phyloP scores from a whole-genome alignment of 2,113 vertebrate genomes.

The Brevimyrus niger region DNA sequence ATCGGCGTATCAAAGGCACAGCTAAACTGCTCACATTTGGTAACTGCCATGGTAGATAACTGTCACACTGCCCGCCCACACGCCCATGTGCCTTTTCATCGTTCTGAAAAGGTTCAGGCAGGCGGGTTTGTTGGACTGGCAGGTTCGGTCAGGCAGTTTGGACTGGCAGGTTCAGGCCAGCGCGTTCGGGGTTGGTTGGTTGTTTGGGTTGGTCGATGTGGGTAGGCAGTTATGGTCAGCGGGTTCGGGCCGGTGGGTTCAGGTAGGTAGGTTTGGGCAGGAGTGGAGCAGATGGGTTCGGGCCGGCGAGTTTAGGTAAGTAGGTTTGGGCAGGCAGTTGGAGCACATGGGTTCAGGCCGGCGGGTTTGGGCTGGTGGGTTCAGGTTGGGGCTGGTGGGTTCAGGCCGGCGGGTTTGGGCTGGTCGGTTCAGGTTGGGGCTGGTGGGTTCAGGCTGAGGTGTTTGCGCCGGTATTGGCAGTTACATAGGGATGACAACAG shows the following conservation, averaged over 20 bases:
- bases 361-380: too few species aligned
- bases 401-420: neutral
- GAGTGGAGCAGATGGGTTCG: too few species aligned
- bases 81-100: neutral
- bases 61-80: neutral
- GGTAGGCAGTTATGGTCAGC: too few species aligned
- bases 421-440: neutral
- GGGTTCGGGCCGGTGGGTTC: too few species aligned
- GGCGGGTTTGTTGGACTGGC: neutral
- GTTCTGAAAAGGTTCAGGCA: neutral
- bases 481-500: neutral
- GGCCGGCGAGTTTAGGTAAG: too few species aligned
- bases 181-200: too few species aligned
- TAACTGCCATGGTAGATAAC: constrained; percentile 34
- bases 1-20: constrained; percentile 49
- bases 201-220: neutral
- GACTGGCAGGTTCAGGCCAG: too few species aligned
- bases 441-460: neutral
- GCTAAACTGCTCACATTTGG: constrained; percentile 55
- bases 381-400: too few species aligned
- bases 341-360: too few species aligned
- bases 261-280: too few species aligned
- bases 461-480: neutral
- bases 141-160: neutral
- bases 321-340: neutral